Conservation (phyloP, 1,140 invertebrate species). For the Glomeris maerens region DNA sequence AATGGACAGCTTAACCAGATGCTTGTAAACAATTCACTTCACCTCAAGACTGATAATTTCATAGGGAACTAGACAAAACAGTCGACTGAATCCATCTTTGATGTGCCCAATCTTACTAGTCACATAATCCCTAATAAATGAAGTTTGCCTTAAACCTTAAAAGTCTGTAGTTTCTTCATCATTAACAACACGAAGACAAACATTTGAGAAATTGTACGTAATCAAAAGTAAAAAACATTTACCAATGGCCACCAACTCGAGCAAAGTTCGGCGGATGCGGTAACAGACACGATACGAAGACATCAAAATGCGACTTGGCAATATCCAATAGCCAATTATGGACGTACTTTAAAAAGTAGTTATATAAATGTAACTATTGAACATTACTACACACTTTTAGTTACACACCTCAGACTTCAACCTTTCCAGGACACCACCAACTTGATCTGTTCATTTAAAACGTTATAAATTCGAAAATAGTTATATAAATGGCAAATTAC, state of each 20-base stretch:
- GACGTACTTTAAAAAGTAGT: conserved; percentile 46
- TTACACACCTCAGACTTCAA: conserved; percentile 57
- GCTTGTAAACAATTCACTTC: conserved; percentile 11
- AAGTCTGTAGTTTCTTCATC: background rate
- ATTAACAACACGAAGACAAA: background rate
- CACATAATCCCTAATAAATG: conserved; percentile 50
- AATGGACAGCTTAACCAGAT: too few relatives aligned
- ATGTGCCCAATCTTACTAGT: conserved; percentile 81
- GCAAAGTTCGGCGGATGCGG: conserved; percentile 80
- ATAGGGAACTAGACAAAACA: conserved; percentile 94
- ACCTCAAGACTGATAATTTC: conserved; percentile 86
- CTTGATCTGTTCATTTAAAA: conserved; percentile 54
- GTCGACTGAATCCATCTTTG: conserved; percentile 77
- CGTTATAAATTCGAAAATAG: conserved; percentile 8
- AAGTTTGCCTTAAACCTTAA: background rate
- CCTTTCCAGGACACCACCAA: conserved; percentile 72
- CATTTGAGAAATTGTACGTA: background rate
- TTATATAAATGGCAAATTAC: conserved; percentile 24
- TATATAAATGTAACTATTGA: conserved; percentile 6
- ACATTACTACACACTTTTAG: background rate
- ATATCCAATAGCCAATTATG: conserved; percentile 80
- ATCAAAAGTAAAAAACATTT: conserved; percentile 19
- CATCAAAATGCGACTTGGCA: conserved; percentile 68
- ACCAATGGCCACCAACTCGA: conserved; percentile 86
- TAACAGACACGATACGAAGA: conserved; percentile 68